Evolutionary conservation across 2,113 vertebrate genomes (phyloP).

Genomic region (Typhlomys cinereus): DNA sequence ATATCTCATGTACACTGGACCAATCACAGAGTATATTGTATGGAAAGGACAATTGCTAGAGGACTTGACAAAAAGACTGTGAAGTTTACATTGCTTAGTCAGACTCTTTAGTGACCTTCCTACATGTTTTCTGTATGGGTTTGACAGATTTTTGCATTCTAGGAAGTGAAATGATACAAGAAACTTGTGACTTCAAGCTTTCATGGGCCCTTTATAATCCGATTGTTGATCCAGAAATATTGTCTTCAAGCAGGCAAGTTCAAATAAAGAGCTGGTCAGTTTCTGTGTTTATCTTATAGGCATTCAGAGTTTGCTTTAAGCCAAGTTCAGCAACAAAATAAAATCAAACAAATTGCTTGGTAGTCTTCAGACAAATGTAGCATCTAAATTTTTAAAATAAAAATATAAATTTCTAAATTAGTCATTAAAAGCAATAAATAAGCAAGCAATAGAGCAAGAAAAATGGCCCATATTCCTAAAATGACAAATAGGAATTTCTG

Average conservation of each 20-base stretch:
- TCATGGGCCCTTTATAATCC: too few species aligned
- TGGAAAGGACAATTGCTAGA: background rate
- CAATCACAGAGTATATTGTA: background rate
- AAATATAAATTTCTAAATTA: background rate
- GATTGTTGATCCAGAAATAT: background rate
- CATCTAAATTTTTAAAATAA: background rate
- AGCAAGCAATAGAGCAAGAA: background rate
- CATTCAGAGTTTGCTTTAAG: background rate
- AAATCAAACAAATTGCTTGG: background rate
- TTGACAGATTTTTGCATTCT: background rate
- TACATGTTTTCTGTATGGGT: background rate
- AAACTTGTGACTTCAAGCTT: too few species aligned
- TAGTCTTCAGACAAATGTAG: background rate
- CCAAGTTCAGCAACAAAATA: background rate
- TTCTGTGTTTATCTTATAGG: too few species aligned
- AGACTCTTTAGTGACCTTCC: background rate
- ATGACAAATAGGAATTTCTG: background rate
- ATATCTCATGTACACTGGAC: background rate
- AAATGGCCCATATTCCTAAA: background rate
- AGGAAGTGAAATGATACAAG: background rate
- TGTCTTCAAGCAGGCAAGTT: background rate
- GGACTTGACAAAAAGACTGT: background rate
- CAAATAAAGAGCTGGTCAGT: too few species aligned
- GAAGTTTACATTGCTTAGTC: background rate
- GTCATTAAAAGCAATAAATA: background rate